Percentiles rank a stretch among this genome's conserved stretches.
phyloP scores from a whole-genome alignment of 2,888 invertebrate genomes.

The Leucozona laternaria region DNA sequence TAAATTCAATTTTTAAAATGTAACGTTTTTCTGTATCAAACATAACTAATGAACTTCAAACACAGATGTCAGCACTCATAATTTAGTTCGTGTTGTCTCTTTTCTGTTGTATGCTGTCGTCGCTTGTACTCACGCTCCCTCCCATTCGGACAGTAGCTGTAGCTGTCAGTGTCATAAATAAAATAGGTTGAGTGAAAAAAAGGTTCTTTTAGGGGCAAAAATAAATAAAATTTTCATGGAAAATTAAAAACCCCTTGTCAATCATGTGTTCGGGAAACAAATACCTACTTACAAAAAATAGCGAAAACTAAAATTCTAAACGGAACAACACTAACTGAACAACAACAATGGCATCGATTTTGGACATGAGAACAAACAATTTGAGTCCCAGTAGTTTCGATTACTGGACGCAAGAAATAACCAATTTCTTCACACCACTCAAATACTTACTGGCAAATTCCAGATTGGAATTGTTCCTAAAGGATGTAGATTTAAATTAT shows the following conservation, averaged over 20 bases:
- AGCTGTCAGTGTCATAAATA: conserved; percentile 4
- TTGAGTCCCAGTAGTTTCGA: conserved; percentile 78
- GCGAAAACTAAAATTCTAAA: neutral
- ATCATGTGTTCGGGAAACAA: conserved; percentile 49
- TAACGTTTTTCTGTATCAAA: neutral
- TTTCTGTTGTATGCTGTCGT: neutral
- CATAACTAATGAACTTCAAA: neutral
- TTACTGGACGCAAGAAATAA: conserved; percentile 81
- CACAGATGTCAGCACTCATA: conserved; percentile 38
- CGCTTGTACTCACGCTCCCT: neutral
- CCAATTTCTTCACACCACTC: conserved; percentile 82
- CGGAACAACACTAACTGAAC: conserved; percentile 5
- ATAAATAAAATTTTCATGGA: conserved; percentile 7
- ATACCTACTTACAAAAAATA: neutral
- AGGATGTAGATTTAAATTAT: conserved; percentile 82
- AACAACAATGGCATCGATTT: conserved; percentile 82
- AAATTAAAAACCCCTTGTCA: conserved; percentile 18
- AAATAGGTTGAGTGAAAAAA: conserved; percentile 33
- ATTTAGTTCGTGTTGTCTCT: neutral
- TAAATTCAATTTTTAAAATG: neutral
- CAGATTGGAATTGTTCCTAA: conserved; percentile 81
- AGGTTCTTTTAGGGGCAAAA: conserved; percentile 22
- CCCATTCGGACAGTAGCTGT: conserved; percentile 21
- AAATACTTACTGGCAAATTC: conserved; percentile 81
- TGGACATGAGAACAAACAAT: conserved; percentile 81